Conservation (phyloP, 2,113 vertebrate genomes). For the Xiphophorus maculatus region DNA sequence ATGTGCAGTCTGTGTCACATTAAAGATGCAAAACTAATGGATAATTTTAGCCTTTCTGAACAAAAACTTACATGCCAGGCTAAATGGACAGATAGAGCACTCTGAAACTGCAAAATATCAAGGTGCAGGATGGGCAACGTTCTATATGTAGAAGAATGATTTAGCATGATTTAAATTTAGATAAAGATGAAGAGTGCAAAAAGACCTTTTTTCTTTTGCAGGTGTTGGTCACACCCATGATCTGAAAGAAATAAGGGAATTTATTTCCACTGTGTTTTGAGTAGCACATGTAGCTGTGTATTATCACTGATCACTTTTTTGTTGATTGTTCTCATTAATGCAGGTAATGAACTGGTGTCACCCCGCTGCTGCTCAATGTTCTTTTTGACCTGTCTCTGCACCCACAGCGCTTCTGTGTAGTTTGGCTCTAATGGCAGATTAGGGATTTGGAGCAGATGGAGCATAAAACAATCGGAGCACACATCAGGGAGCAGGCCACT, state of each 20-base stretch:
- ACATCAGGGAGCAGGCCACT: conserved; percentile 22
- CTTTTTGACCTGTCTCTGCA: conserved; percentile 49
- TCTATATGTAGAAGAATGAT: too few species aligned
- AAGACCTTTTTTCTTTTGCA: background rate
- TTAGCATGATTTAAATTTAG: background rate
- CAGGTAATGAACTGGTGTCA: conserved; percentile 3
- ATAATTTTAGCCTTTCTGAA: too few species aligned
- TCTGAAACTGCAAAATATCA: too few species aligned
- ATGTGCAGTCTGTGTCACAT: too few species aligned
- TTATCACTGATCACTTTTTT: background rate
- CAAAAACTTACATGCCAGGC: too few species aligned
- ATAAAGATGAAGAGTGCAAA: background rate
- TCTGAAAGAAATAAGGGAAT: background rate
- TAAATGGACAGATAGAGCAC: too few species aligned
- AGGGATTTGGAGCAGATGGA: conserved; percentile 53
- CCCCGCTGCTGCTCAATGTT: conserved; percentile 12
- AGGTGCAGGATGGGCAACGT: too few species aligned
- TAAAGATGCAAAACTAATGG: too few species aligned
- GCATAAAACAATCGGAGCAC: conserved; percentile 51
- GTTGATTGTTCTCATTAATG: background rate
- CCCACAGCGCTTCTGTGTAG: conserved; percentile 33
- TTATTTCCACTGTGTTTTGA: background rate
- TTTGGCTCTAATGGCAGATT: conserved; percentile 41
- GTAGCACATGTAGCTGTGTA: background rate
- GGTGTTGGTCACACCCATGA: background rate